A percentile compares a stretch with the other conserved stretches of the same genome.
phyloP scores from a whole-genome alignment of 2,113 vertebrate species.

The Passer domesticus region DNA sequence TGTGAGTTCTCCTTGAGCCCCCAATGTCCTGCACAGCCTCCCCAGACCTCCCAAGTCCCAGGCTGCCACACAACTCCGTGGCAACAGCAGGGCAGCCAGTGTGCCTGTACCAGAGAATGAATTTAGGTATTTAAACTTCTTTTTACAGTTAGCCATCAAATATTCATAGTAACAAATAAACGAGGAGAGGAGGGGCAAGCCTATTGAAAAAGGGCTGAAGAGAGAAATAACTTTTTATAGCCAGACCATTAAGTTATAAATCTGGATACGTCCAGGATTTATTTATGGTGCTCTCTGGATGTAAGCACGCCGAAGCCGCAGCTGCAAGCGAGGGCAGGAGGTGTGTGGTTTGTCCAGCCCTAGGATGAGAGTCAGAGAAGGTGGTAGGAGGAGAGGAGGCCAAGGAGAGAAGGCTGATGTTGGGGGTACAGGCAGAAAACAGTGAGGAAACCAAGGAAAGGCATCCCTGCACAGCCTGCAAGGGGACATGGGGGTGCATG shows the following conservation, averaged over 20 bases:
- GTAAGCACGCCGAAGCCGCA: fast-evolving
- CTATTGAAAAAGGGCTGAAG: conserved; percentile 20
- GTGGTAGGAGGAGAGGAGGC: not conserved
- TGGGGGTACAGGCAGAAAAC: not conserved
- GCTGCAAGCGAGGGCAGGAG: not conserved
- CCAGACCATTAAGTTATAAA: conserved; percentile 32
- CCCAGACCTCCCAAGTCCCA: not conserved
- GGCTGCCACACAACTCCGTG: not conserved
- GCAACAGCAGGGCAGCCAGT: not conserved
- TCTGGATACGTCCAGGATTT: not conserved
- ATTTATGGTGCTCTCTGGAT: not conserved
- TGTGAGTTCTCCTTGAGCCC: not conserved
- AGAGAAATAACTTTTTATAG: conserved; percentile 49
- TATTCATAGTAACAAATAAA: conserved; percentile 54
- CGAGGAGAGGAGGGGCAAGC: conserved; percentile 5
- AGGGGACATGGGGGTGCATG: fast-evolving
- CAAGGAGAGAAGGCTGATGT: not conserved
- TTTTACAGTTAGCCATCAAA: conserved; percentile 43
- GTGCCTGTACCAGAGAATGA: not conserved
- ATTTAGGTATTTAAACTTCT: conserved; percentile 44
- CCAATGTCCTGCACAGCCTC: not conserved
- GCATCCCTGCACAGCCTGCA: not conserved
- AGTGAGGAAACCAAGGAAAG: not conserved
- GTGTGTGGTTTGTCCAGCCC: not conserved
- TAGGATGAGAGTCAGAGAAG: not conserved